Percentiles rank a stretch among this genome's conserved stretches.
These are phyloP conservation scores for Promerops cafer DNA, from an alignment of 2,113 vertebrate genomes.

Conservation along the genomic window DNA sequence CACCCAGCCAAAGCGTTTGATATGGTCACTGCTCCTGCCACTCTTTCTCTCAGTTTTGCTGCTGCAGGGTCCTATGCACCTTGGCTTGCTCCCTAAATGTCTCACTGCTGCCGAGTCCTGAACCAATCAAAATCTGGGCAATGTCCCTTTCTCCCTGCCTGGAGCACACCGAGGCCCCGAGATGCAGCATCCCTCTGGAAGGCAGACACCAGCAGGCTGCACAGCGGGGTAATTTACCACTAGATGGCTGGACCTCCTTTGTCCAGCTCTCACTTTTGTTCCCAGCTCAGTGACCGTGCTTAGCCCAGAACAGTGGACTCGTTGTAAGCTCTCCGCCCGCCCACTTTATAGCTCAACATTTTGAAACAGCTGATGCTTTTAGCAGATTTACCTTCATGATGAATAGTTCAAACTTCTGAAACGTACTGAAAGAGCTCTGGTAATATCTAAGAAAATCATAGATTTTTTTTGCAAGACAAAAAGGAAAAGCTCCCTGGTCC, in stretches of 20 bases:
- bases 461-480: not conserved
- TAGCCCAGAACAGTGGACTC: not conserved
- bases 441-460: not conserved
- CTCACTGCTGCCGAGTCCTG: not conserved
- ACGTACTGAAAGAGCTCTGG: not conserved
- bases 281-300: not conserved
- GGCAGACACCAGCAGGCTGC: not conserved
- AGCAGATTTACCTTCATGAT: not conserved
- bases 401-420: not conserved
- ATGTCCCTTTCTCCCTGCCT: not conserved
- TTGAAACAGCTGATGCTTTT: not conserved
- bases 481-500: not conserved
- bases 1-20: not conserved
- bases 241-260: constrained; percentile 12
- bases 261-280: not conserved
- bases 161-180: accelerated
- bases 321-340: not conserved
- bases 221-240: not conserved
- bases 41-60: not conserved
- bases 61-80: not conserved
- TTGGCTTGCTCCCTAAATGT: not conserved
- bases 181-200: not conserved
- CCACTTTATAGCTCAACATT: not conserved
- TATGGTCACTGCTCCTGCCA: not conserved
- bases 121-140: not conserved